Conservation (phyloP, 2,888 invertebrate species). For the Ptilodon capucinus region DNA sequence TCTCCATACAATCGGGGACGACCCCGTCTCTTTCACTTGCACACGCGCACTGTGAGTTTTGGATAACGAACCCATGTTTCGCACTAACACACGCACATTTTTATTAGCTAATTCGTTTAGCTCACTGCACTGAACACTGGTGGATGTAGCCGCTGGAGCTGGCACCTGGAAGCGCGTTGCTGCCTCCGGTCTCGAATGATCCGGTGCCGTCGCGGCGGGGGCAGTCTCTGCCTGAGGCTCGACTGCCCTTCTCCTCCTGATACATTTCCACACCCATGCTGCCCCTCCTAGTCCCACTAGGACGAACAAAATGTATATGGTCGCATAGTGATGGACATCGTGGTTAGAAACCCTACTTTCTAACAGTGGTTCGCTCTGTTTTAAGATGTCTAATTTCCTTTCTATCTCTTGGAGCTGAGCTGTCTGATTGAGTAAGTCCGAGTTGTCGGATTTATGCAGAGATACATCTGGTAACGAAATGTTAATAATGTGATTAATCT, state of each 20-base stretch:
- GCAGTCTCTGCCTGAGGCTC: background rate
- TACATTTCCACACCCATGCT: background rate
- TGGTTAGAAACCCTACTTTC: background rate
- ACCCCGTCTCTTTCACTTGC: background rate
- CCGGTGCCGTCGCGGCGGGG: background rate
- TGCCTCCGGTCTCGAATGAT: background rate
- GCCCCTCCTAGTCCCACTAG: background rate
- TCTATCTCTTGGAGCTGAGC: background rate
- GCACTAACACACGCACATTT: background rate
- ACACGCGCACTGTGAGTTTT: background rate
- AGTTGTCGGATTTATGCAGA: background rate
- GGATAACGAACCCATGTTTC: background rate
- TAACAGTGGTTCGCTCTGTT: background rate
- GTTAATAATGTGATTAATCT: background rate
- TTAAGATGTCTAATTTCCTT: background rate
- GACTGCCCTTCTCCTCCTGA: background rate
- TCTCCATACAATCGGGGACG: background rate
- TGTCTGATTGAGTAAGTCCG: background rate
- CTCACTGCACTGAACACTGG: slow-evolving; percentile 1
- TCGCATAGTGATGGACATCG: background rate
- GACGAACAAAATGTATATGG: slow-evolving; percentile 1
- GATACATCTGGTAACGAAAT: background rate
- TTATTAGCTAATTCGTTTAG: background rate
- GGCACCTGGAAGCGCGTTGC: background rate
- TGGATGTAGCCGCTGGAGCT: background rate